Percentiles rank a stretch among this genome's conserved stretches.
Evolutionary conservation across 2,888 invertebrate genomes (phyloP).

Genomic region (Scaptodrosophila latifasciaeformis): DNA sequence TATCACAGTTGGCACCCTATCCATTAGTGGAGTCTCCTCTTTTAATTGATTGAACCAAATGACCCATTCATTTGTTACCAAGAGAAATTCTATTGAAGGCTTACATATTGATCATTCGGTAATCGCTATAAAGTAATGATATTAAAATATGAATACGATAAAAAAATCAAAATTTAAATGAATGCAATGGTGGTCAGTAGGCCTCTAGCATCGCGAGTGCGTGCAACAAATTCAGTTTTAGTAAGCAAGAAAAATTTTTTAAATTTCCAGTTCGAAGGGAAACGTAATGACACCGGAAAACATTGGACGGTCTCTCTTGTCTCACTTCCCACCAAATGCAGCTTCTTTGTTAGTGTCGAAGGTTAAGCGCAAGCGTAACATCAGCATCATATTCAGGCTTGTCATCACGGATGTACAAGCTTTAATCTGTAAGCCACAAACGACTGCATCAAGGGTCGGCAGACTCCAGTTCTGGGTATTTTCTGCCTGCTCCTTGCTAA

Average conservation of each 20-base stretch:
- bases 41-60: no score
- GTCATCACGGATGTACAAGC: slow-evolving; percentile 57
- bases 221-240: slow-evolving; percentile 6
- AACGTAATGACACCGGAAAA: slow-evolving; percentile 66
- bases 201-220: slow-evolving; percentile 15
- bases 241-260: slow-evolving; percentile 47
- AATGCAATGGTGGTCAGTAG: slow-evolving; percentile 27
- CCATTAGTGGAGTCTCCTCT: no score
- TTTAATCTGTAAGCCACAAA: slow-evolving; percentile 62
- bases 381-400: slow-evolving; percentile 35
- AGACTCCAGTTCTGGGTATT: no score
- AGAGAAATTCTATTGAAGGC: no score
- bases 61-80: no score
- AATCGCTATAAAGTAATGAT: no score
- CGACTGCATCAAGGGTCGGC: slow-evolving; percentile 42
- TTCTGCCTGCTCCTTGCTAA: not conserved
- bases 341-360: not conserved
- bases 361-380: slow-evolving; percentile 52
- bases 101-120: no score
- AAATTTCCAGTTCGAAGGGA: slow-evolving; percentile 66
- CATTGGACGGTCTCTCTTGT: slow-evolving; percentile 43
- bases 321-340: slow-evolving; percentile 2
- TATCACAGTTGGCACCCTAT: no score
- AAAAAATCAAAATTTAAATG: no score
- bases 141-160: no score